Evolutionary conservation across 64 coral and sea anemone genomes (phyloP).

Genomic region (Astreopora myriophthalma): DNA sequence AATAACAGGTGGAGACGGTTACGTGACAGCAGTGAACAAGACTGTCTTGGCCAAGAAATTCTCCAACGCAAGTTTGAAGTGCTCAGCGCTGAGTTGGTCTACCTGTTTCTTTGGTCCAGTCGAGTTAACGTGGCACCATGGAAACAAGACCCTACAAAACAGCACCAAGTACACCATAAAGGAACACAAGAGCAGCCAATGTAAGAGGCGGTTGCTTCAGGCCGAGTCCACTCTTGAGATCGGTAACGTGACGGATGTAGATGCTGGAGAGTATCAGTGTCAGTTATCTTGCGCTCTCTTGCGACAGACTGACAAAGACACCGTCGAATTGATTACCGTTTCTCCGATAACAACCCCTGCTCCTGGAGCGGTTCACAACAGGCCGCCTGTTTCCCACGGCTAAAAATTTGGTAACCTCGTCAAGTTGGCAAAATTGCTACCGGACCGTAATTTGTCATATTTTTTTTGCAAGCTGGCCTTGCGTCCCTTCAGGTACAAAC

Average conservation of each 20-base stretch:
- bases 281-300: not conserved
- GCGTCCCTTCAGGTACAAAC: too few species aligned
- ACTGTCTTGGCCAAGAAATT: not conserved
- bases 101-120: not conserved
- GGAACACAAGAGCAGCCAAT: not conserved
- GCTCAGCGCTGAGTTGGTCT: not conserved
- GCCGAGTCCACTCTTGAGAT: conserved; percentile 2
- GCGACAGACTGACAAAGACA: not conserved
- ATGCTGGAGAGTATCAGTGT: not conserved
- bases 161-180: not conserved
- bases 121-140: not conserved
- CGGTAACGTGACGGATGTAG: not conserved
- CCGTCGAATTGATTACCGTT: not conserved
- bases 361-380: too few species aligned
- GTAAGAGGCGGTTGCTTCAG: not conserved
- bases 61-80: not conserved
- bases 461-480: too few species aligned
- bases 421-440: too few species aligned
- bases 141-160: not conserved
- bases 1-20: not conserved
- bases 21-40: not conserved
- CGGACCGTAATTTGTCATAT: too few species aligned
- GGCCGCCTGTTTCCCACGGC: too few species aligned
- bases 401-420: too few species aligned
- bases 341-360: too few species aligned